Base-by-base conservation (phyloP, 2,113 vertebrate species). In the Cisticola juncidis region DNA sequence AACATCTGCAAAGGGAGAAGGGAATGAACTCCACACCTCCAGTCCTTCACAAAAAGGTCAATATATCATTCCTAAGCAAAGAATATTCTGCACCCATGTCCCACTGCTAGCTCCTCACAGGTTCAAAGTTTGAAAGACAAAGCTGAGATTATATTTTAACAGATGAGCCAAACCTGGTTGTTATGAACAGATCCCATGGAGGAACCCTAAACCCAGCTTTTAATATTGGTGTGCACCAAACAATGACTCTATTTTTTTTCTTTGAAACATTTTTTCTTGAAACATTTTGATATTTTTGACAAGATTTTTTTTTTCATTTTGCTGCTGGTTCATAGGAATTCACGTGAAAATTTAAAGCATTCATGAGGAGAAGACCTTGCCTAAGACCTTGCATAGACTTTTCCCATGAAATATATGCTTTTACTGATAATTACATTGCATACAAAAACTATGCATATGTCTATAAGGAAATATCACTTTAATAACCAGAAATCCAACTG, bases 1-100 rank as follows among this genome's bases (percentile, higher is more conserved):
- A 99, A 99, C 99, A 99, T 99, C 99, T 99, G 97, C 44, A 97
- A 94, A 94, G 0, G 28, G 88, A 91, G 23, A 62, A 73, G 33
- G 11, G 74, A 58, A 62, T 91, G 48, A 96, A 44, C 40, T 42
- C 68, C 65, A 77, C 51, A 6, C 14, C 33, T 40, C 40, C 50
- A 62, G 42, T 68, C 69, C 44, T 68, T 13, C 3, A 38, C 33
- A 38, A 4, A 14, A 9, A 58, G 11, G 33, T 25, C 79, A 69
- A 9, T 8, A 11, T 4, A 4, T 12, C 29, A 53, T 51, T 80
- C 47, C 58, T 47, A 35, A 86, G 64, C 44, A 69, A 61, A 51
- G 54, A 76, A n/a, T 9, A 60, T 19, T 74, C 42, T 51, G 28
- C 10, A 72, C 58, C 38, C 76, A 65, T 71, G 33, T 7, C 54